Evolutionary conservation across 2,113 vertebrate genomes (phyloP), one percentile per base, ranked within the genome.

Genomic region (Oryzias melastigma): DNA sequence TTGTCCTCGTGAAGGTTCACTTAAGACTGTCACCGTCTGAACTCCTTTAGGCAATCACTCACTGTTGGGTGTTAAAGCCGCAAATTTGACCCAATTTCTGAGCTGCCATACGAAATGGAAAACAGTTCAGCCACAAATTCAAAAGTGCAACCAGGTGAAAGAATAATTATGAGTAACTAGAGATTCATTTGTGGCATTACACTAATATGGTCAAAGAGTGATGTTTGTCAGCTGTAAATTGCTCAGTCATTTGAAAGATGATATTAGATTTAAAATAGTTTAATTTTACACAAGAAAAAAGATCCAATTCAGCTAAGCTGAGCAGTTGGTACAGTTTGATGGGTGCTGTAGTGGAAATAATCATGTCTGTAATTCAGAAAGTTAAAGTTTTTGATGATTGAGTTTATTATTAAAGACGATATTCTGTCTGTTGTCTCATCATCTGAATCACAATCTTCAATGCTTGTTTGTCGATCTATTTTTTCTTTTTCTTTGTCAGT

Each of bases 71-170:
- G 29, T 42, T 47, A 29, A 22, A 42, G 18, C 57, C 48, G 50
- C n/a, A 58, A 68, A 62, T 41, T 20, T 59, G 45, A 69, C 22
- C 20, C 47, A 50, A 46, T 62, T 73, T 62, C 14, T 24, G 52
- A 58, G 47, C 67, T 13, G 4, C 4, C 20, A 13, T 40, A 12
- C 5, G 7, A 57, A 58, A 62, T 49, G 27, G n/a, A 8, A 59
- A 47, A 45, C 3, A 44, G 20, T 43, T 57, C 15, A 19, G 5
- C n/a, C 54, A 24, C 8, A 56, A 5, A 49, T 43, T 22, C 53
- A 40, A 12, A 58, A 52, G 5, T 53, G 20, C 19, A 50, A 44
- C 53, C 22, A 60, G 18, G 5, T 35, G 22, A 12, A 43, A 58
- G 52, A 27, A 40, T 50, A 53, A 53, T 68, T n/a, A 14, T 4